Evolutionary conservation across 2,113 vertebrate species (phyloP).

Genomic region (Salvelinus namaycush): DNA sequence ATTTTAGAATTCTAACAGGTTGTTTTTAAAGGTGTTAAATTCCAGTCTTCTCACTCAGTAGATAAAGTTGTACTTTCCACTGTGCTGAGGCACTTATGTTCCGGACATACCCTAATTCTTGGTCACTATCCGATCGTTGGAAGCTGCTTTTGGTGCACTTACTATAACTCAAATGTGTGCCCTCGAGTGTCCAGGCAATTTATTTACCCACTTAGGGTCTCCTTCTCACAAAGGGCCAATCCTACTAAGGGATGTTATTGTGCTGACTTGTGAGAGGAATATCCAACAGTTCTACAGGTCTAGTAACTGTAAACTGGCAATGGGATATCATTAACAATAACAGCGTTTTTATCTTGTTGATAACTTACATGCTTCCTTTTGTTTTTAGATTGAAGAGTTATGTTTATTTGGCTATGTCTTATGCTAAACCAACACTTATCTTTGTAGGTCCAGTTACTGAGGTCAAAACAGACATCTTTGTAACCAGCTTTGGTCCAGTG

Average conservation of each 20-base stretch:
- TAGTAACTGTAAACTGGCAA: background rate
- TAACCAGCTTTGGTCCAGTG: conserved; percentile 84
- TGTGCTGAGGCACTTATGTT: conserved; percentile 17
- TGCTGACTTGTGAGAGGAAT: background rate
- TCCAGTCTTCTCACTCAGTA: conserved; percentile 42
- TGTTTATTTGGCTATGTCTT: background rate
- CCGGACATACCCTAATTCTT: background rate
- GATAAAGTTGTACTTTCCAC: conserved; percentile 1
- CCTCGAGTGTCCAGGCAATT: background rate
- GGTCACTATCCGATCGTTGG: background rate
- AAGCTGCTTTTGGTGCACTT: background rate
- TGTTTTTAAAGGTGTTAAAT: background rate
- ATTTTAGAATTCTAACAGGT: conserved; percentile 3
- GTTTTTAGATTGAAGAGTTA: background rate
- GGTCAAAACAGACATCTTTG: conserved; percentile 84
- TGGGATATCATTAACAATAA: background rate
- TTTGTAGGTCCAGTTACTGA: conserved; percentile 78
- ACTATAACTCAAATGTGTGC: background rate
- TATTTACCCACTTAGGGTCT: background rate
- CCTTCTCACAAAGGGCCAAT: background rate
- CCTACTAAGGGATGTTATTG: background rate
- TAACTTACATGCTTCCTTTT: background rate
- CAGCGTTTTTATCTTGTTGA: background rate
- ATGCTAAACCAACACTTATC: conserved; percentile 29
- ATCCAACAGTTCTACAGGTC: too few relatives aligned